Evolutionary conservation across 2,113 vertebrate genomes (phyloP), one percentile per base, ranked within the genome.

Genomic region (Chamaea fasciata): DNA sequence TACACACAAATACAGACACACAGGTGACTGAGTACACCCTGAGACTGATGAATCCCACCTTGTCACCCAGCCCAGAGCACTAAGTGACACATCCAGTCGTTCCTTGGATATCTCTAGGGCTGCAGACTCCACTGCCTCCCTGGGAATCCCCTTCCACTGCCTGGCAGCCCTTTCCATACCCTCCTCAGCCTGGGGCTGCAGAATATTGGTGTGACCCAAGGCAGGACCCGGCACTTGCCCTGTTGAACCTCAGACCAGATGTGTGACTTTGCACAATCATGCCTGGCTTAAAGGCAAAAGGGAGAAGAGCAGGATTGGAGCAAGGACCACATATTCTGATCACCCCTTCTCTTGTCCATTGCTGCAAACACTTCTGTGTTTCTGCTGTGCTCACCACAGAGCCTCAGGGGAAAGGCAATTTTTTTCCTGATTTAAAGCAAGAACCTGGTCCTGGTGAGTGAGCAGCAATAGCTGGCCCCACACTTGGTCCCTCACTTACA

Each of bases 71-170:
- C 27, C 27, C 57, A 15, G 57, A 37, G 39, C 47, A 22, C 49
- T 33, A 27, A 37, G 33, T 33, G 39, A 39, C 56, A 37, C 3
- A 1, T 33, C 42, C 27, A 21, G 21, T 33, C 0, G 0, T 53
- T 21, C 57, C 33, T 26, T 44, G 67, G 56, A 44, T 24, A 24
- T 1, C 44, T 30, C 44, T 1, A 42, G 55, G 55, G 65, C 16
- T 50, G 35, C 11, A 14, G 19, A 15, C 35, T 50, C 24, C 30
- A 59, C 9, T 7, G 2, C 23, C 53, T 70, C 10, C 26, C 46
- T 44, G 46, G 6, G 10, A 37, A 83, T 13, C 20, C 24, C 55
- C 31, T 60, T 19, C 55, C 65, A 41, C 4, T 28, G 35, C 21
- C 63, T 56, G 52, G 1, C 15, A 9, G 2, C 20, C 15, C 52